phyloP scores from a whole-genome alignment of 1,140 invertebrate species.

The Drosophila aff. region DNA sequence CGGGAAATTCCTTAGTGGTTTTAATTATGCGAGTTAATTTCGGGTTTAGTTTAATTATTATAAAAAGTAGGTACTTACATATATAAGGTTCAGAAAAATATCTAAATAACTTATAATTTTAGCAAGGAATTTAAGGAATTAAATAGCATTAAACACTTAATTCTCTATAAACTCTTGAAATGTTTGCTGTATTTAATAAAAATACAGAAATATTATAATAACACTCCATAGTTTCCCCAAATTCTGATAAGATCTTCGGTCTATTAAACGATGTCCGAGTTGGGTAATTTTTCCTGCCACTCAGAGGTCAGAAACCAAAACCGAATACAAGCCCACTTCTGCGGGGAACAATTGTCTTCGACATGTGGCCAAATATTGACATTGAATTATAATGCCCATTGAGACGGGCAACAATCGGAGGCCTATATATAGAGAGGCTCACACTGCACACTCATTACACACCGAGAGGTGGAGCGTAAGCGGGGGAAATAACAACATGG shows the following conservation, averaged over 20 bases:
- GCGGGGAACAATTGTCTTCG: constrained; percentile 18
- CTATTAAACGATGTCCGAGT: background rate
- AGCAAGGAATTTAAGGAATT: background rate
- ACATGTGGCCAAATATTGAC: constrained; percentile 65
- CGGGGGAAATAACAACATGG: constrained; percentile 27
- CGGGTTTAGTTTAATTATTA: background rate
- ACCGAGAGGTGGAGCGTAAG: constrained; percentile 25
- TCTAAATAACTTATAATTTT: background rate
- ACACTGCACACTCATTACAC: constrained; percentile 18
- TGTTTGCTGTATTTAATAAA: background rate
- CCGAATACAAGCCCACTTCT: constrained; percentile 8
- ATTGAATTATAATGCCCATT: constrained; percentile 75
- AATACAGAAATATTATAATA: background rate
- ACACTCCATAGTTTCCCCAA: no score
- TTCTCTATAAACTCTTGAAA: background rate
- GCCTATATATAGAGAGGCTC: constrained; percentile 36
- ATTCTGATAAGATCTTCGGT: background rate
- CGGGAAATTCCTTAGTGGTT: constrained; percentile 5
- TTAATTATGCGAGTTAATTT: background rate
- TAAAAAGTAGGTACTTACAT: background rate
- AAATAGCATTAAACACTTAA: background rate
- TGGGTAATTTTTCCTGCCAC: background rate
- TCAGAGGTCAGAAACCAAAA: constrained; percentile 1
- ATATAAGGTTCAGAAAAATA: background rate
- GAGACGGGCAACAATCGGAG: constrained; percentile 46